Base-by-base conservation (phyloP, 1,140 invertebrate genomes). In the Anthonomus grandis region DNA sequence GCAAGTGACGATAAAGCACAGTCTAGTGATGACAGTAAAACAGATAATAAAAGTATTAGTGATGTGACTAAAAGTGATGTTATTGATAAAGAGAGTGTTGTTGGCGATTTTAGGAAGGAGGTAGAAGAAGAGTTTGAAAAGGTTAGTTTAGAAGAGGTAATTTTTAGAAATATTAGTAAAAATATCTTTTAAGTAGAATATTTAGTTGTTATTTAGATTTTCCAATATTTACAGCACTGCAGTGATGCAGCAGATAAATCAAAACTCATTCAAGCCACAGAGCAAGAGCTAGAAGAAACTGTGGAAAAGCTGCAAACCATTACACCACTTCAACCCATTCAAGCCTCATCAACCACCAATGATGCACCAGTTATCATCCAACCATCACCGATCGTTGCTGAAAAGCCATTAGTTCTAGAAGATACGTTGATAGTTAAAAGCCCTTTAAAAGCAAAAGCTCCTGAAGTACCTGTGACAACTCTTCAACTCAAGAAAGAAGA, bases 21-120 rank as follows among this genome's bases (percentile, higher is more conserved):
- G 6, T 41, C 15, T 9, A 41, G 3, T 18, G 27, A 9, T 19
- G 27, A 48, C 1, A 36, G 6, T 5, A 2, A 4, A 17, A 36
- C 25, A n/a, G 27, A 1, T 34, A 5, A 6, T 3, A 46, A 46
- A 1, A 13, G 18, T 15, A 10, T 4, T 2, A 19, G 37, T 36
- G 27, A 10, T 10, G 6, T 8, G 19, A 17, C 39, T 25, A 37
- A n/a, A 17, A 9, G 21, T 15, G 17, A 12, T 19, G 47, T 37
- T 21, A 25, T 6, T 19, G 12, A n/a, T 21, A 15, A 18, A 12
- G 23, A 31, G 12, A 74, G 76, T 64, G 78, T 79, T 41, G 76
- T 78, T 57, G 79, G 78, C 19, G 76, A 80, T 63, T 79, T 80
- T 60, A 77, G 76, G 48, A 77, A 77, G 67, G 78, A 79, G 71